A percentile compares a stretch with the other conserved stretches of the same genome.
Conservation (phyloP, 2,113 vertebrate genomes). For the Spheniscus mendiculus region DNA sequence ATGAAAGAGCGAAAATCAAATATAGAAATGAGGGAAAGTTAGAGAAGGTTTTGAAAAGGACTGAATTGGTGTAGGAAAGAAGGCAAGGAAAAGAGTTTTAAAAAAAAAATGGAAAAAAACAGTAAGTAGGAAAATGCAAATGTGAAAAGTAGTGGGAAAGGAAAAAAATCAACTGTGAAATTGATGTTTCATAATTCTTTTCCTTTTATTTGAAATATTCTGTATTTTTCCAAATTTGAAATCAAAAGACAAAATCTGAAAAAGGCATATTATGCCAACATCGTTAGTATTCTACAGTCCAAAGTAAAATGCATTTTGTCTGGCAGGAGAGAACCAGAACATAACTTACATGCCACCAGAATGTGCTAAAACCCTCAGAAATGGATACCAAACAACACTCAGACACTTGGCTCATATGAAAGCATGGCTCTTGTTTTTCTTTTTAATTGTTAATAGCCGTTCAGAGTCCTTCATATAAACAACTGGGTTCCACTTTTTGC, state of each 20-base stretch:
- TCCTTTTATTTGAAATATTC: neutral
- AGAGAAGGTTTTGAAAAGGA: neutral
- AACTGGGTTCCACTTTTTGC: neutral
- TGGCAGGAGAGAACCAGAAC: neutral
- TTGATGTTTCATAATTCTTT: neutral
- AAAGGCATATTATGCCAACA: rapidly evolving
- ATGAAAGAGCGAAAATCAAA: neutral
- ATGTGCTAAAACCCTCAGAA: neutral
- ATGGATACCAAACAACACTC: neutral
- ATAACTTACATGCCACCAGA: neutral
- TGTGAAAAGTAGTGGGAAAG: neutral
- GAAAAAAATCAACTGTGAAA: neutral
- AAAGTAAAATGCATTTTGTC: neutral
- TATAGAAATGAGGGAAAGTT: neutral
- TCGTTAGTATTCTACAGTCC: neutral
- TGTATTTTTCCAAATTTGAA: neutral
- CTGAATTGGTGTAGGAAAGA: neutral
- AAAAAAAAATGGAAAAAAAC: neutral
- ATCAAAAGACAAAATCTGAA: neutral
- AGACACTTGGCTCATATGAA: neutral
- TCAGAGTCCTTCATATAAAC: neutral
- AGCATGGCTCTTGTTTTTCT: neutral
- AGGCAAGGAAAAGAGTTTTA: neutral
- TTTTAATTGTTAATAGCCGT: neutral
- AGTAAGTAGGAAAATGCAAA: neutral